Percentiles rank a stretch among this genome's conserved stretches.
Conservation (phyloP, 1,140 invertebrate genomes). For the Venturia canescens region DNA sequence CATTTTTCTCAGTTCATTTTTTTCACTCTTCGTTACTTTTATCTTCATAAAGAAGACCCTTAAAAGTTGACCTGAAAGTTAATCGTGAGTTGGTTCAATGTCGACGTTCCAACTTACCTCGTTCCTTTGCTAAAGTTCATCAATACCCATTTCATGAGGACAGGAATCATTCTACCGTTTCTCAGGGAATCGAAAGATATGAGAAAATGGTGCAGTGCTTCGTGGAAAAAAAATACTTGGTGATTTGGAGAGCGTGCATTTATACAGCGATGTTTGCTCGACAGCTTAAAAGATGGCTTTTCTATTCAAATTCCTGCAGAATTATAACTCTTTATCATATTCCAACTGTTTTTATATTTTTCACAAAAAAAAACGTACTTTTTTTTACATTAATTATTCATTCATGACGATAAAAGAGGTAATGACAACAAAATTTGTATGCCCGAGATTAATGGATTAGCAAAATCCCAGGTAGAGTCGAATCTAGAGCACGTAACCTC, state of each 20-base stretch:
- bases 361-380: no score
- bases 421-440: background rate
- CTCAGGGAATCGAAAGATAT: no score
- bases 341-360: no score
- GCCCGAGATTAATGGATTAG: conserved; percentile 26
- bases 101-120: background rate
- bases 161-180: no score
- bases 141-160: background rate
- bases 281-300: no score
- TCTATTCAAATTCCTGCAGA: background rate
- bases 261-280: background rate
- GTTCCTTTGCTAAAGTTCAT: background rate
- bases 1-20: background rate
- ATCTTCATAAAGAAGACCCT: background rate
- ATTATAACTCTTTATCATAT: background rate
- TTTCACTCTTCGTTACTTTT: background rate
- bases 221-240: no score
- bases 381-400: background rate
- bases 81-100: background rate
- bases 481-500: conserved; percentile 18
- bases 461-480: conserved; percentile 4
- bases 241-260: no score
- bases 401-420: background rate
- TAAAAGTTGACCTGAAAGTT: background rate
- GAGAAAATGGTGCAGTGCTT: no score